A percentile compares a stretch with the other conserved stretches of the same genome.
Evolutionary conservation across 2,797 vertebrate species (phyloP).

Genomic region (Mus minutoides): DNA sequence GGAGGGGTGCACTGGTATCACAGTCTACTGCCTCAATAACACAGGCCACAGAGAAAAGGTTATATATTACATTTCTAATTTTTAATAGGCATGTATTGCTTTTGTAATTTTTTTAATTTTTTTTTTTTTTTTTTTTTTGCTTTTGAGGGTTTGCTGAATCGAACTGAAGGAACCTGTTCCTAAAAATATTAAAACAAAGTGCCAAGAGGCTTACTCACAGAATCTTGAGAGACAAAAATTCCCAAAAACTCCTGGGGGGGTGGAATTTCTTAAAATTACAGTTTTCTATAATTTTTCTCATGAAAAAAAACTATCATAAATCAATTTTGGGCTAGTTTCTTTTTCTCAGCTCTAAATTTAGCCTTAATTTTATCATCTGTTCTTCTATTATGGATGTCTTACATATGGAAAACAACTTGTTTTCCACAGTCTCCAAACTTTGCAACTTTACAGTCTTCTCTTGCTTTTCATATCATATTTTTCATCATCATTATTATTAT

Average conservation of each 20-base stretch:
- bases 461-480: background rate
- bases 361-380: conserved; percentile 60
- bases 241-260: background rate
- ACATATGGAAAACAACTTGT: conserved; percentile 58
- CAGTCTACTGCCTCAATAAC: background rate
- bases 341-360: background rate
- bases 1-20: background rate
- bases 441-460: background rate
- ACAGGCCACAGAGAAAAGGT: background rate
- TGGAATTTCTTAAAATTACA: background rate
- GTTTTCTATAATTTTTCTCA: conserved; percentile 1
- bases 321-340: background rate
- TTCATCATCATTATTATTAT: background rate
- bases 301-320: background rate
- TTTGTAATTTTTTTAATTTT: conserved; percentile 12
- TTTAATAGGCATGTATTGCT: background rate
- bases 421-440: conserved; percentile 13
- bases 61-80: background rate
- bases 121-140: conserved; percentile 10
- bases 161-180: background rate
- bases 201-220: background rate
- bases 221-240: background rate
- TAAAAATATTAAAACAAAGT: background rate
- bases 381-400: conserved; percentile 60
- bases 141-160: background rate